Evolutionary conservation across 2,113 vertebrate species (phyloP).

Genomic region (Campylorhamphus procurvoides): DNA sequence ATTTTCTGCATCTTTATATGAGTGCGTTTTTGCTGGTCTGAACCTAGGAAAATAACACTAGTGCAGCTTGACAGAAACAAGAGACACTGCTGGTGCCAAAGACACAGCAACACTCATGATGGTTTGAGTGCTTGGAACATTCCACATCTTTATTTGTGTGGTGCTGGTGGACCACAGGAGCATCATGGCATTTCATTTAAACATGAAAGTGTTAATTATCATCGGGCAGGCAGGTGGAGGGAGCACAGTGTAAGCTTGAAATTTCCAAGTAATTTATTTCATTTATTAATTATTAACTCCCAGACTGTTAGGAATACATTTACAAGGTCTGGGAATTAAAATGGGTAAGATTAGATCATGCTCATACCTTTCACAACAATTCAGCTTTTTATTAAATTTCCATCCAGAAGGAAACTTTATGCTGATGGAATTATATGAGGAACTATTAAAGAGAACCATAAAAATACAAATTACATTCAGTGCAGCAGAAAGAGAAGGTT

Average conservation of each 20-base stretch:
- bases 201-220: background rate
- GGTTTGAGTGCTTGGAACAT: background rate
- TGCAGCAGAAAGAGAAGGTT: background rate
- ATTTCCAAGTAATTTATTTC: background rate
- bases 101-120: background rate
- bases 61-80: background rate
- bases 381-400: constrained; percentile 46
- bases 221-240: background rate
- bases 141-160: background rate
- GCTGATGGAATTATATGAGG: constrained; percentile 18
- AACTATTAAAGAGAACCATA: background rate
- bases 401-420: background rate
- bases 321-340: background rate
- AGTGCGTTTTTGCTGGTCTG: background rate
- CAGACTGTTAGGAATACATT: background rate
- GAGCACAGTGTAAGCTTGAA: background rate
- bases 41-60: background rate
- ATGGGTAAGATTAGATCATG: background rate
- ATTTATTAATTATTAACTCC: constrained; percentile 45
- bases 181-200: background rate
- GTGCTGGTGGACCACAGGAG: background rate
- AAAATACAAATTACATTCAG: background rate
- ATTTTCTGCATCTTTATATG: background rate
- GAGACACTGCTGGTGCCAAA: background rate
- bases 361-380: background rate